Evolutionary conservation across 2,113 vertebrate species (phyloP).

Genomic region (Xerus inauris): DNA sequence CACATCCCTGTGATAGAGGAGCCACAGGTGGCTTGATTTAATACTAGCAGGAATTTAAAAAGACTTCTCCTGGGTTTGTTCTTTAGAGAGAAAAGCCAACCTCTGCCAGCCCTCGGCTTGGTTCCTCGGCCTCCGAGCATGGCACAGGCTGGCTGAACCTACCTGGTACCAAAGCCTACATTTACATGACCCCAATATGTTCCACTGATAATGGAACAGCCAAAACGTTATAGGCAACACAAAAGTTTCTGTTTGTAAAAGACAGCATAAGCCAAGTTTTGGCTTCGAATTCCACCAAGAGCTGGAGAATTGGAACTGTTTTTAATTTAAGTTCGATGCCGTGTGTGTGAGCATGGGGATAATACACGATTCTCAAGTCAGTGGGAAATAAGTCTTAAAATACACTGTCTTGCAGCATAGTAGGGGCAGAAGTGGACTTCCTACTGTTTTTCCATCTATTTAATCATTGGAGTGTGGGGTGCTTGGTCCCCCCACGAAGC

Average conservation of each 20-base stretch:
- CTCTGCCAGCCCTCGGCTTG: rapidly evolving
- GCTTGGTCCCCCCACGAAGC: neutral
- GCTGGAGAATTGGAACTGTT: neutral
- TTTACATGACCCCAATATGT: neutral
- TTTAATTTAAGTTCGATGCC: neutral
- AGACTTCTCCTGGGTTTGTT: rapidly evolving
- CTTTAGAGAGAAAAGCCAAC: neutral
- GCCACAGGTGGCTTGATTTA: neutral
- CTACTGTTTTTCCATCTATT: neutral
- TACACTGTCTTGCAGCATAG: neutral
- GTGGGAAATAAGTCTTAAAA: conserved; percentile 47
- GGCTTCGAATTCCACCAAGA: conserved; percentile 20
- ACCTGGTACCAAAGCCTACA: rapidly evolving
- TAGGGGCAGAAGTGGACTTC: neutral
- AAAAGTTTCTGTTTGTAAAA: neutral
- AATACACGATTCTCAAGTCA: neutral
- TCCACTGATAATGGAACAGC: neutral
- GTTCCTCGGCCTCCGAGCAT: neutral
- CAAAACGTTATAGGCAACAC: neutral
- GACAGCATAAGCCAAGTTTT: neutral
- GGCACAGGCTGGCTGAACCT: neutral
- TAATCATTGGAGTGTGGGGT: neutral
- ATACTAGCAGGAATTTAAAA: too few species aligned
- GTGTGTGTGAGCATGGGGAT: conserved; percentile 13
- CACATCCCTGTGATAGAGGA: neutral